phyloP scores from a whole-genome alignment of 2,888 invertebrate species.

The Ecliptopera silaceata region DNA sequence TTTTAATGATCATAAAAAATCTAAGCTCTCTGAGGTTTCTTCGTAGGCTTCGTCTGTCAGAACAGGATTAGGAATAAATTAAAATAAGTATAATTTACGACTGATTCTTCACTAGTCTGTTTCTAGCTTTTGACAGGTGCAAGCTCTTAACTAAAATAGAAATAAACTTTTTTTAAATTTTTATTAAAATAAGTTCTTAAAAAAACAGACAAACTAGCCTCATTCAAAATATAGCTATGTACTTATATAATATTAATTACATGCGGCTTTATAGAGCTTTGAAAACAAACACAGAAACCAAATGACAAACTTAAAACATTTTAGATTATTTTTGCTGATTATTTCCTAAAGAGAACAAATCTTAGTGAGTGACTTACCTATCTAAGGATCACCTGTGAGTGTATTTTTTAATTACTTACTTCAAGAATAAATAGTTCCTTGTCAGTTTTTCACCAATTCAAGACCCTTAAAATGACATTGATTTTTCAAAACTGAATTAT shows the following conservation, averaged over 20 bases:
- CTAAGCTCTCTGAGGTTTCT: conserved; percentile 14
- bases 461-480: not conserved
- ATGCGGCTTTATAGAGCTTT: too few relatives aligned
- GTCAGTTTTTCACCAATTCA: too few relatives aligned
- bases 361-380: not conserved
- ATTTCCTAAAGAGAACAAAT: too few relatives aligned
- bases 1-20: conserved; percentile 40
- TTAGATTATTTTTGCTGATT: too few relatives aligned
- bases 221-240: too few relatives aligned
- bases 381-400: too few relatives aligned
- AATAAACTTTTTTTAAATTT: not conserved
- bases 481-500: conserved; percentile 5
- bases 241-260: too few relatives aligned
- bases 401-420: too few relatives aligned
- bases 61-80: conserved; percentile 10
- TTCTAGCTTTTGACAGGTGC: conserved; percentile 3
- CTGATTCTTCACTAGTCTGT: not conserved
- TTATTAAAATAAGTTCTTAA: not conserved
- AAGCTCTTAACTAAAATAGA: not conserved
- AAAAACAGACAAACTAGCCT: too few relatives aligned
- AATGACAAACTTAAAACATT: too few relatives aligned
- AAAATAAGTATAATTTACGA: conserved; percentile 10
- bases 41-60: conserved; percentile 22
- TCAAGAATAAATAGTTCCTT: too few relatives aligned
- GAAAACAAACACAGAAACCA: too few relatives aligned